phyloP scores from a whole-genome alignment of 2,888 invertebrate species.

The Agriopis marginaria region DNA sequence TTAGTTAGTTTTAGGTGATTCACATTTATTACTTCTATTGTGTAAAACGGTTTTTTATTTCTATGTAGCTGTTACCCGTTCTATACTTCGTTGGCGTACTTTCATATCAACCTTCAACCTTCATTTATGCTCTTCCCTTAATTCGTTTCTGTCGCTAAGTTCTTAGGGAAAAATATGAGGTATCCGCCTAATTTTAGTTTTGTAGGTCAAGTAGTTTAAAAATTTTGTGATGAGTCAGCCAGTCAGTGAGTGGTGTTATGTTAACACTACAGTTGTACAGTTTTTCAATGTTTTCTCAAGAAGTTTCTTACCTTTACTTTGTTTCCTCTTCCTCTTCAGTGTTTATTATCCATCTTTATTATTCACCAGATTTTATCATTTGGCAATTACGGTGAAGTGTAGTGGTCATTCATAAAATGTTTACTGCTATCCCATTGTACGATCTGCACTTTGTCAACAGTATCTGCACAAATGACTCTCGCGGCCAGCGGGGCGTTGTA shows the following conservation, averaged over 20 bases:
- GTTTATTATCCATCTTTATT: conserved; percentile 37
- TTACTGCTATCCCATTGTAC: conserved; percentile 42
- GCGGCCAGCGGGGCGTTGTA: conserved; percentile 89
- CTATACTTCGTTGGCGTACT: too few relatives aligned
- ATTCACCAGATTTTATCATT: conserved; percentile 44
- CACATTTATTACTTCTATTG: background rate
- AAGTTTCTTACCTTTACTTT: conserved; percentile 5
- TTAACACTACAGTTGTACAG: too few relatives aligned
- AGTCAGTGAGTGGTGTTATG: too few relatives aligned
- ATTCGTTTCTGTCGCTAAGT: too few relatives aligned
- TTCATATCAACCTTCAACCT: too few relatives aligned
- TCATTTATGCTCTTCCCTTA: too few relatives aligned
- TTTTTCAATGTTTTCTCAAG: background rate
- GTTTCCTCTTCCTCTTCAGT: conserved; percentile 32
- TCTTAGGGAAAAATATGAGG: too few relatives aligned
- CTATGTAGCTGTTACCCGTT: too few relatives aligned
- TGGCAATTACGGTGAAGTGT: conserved; percentile 34
- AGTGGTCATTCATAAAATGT: conserved; percentile 45
- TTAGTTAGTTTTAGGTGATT: background rate
- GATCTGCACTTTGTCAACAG: conserved; percentile 79
- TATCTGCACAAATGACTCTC: conserved; percentile 94
- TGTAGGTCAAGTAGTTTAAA: too few relatives aligned
- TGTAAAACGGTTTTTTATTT: too few relatives aligned
- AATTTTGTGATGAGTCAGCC: too few relatives aligned
- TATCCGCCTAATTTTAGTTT: too few relatives aligned